These are phyloP conservation scores for Reticulitermes lucifugus DNA, from an alignment of 2,888 invertebrate genomes.

Conservation along the genomic window DNA sequence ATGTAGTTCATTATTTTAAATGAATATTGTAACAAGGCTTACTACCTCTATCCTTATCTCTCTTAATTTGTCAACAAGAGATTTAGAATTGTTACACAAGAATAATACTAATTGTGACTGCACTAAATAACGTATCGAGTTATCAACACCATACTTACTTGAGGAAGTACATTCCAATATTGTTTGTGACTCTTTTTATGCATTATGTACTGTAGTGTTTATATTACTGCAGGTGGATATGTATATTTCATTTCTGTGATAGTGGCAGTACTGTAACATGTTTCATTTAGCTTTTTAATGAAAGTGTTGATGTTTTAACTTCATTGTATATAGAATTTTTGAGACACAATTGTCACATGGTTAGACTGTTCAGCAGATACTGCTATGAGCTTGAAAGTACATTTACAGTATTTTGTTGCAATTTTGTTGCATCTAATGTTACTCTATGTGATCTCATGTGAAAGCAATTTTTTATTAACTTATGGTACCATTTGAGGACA, in stretches of 20 bases:
- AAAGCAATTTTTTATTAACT: background rate
- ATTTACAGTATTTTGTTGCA: background rate
- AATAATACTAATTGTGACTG: background rate
- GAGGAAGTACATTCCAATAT: slow-evolving; percentile 19
- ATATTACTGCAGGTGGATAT: background rate
- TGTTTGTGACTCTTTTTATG: slow-evolving; percentile 32
- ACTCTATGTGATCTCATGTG: slow-evolving; percentile 30
- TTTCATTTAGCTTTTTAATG: slow-evolving; percentile 4
- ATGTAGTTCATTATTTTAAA: background rate
- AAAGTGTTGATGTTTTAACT: slow-evolving; percentile 22
- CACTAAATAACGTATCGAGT: slow-evolving; percentile 27
- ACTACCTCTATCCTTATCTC: slow-evolving; percentile 22
- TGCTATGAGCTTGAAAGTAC: background rate
- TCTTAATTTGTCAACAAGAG: background rate
- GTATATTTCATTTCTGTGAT: slow-evolving; percentile 35
- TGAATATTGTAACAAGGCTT: background rate
- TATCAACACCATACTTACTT: slow-evolving; percentile 35
- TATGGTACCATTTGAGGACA: background rate
- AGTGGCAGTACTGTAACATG: slow-evolving; percentile 23
- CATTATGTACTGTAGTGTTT: slow-evolving; percentile 33
- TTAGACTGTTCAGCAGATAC: slow-evolving; percentile 1
- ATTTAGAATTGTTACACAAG: background rate
- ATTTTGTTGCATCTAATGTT: slow-evolving; percentile 6
- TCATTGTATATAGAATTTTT: slow-evolving; percentile 19
- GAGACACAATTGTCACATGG: background rate